Conservation (phyloP, 2,888 invertebrate species). For the Caenorhabditis zanzibari region DNA sequence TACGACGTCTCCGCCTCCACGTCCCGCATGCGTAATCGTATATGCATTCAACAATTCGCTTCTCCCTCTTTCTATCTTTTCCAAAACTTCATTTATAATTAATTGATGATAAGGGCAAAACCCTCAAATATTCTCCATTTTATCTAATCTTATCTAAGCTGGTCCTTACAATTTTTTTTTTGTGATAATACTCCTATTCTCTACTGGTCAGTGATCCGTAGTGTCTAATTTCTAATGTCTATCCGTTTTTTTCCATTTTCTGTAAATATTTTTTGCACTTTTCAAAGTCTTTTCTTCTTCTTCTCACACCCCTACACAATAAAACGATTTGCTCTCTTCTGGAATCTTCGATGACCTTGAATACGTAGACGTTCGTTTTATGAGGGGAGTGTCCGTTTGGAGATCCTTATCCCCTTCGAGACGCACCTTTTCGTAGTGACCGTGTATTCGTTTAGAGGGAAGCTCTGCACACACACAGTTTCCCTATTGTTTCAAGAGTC, state of each 20-base stretch:
- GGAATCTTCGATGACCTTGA: conserved; percentile 14
- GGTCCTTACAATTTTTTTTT: conserved; percentile 32
- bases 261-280: conserved; percentile 43
- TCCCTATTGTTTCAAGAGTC: not conserved
- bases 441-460: conserved; percentile 13
- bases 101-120: conserved; percentile 36
- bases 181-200: conserved; percentile 22
- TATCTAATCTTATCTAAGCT: conserved; percentile 29
- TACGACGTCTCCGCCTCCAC: conserved; percentile 27
- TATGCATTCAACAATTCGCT: conserved; percentile 49
- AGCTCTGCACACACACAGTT: not conserved
- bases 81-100: conserved; percentile 10
- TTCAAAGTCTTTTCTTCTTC: not conserved
- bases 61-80: conserved; percentile 14
- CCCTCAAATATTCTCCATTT: not conserved
- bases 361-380: conserved; percentile 25
- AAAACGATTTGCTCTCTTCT: conserved; percentile 28
- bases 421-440: conserved; percentile 5
- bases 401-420: not conserved
- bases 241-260: not conserved
- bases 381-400: conserved; percentile 2
- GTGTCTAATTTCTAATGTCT: conserved; percentile 43
- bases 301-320: conserved; percentile 28
- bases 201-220: conserved; percentile 47
- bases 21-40: conserved; percentile 46